Evolutionary conservation across 2,113 vertebrate genomes (phyloP).

Genomic region (Mesitornis unicolor): DNA sequence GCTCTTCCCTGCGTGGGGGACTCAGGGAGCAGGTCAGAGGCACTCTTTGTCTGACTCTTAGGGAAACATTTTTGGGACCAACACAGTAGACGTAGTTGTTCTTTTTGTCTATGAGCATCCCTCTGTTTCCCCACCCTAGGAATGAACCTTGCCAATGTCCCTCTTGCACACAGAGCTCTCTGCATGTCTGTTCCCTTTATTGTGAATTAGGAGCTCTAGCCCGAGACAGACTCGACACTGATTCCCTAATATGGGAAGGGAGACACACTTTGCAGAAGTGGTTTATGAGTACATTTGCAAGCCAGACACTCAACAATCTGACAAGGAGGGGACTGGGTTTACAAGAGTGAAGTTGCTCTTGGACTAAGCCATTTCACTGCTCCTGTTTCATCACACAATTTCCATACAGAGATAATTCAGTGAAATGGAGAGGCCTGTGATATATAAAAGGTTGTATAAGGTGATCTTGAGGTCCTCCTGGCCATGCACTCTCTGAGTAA

Average conservation of each 20-base stretch:
- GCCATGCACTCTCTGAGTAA: background rate
- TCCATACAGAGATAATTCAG: background rate
- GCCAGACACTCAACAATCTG: background rate
- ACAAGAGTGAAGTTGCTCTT: background rate
- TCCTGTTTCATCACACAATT: background rate
- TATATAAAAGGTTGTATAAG: background rate
- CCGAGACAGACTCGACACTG: background rate
- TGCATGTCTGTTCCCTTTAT: background rate
- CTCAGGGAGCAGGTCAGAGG: background rate
- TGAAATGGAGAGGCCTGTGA: background rate
- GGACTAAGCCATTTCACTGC: background rate
- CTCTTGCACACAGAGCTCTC: background rate
- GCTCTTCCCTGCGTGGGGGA: background rate
- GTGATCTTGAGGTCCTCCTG: background rate
- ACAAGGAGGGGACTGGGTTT: background rate
- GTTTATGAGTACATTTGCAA: background rate
- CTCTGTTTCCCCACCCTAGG: background rate
- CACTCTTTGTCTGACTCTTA: fast-evolving
- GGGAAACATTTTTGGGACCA: background rate
- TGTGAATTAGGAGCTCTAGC: background rate
- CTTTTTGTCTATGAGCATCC: background rate
- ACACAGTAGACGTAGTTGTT: background rate
- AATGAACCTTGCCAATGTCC: background rate
- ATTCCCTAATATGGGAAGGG: background rate
- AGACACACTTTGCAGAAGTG: background rate